Conservation (phyloP, 1,140 invertebrate genomes). For the Drosophila parabipectinata region DNA sequence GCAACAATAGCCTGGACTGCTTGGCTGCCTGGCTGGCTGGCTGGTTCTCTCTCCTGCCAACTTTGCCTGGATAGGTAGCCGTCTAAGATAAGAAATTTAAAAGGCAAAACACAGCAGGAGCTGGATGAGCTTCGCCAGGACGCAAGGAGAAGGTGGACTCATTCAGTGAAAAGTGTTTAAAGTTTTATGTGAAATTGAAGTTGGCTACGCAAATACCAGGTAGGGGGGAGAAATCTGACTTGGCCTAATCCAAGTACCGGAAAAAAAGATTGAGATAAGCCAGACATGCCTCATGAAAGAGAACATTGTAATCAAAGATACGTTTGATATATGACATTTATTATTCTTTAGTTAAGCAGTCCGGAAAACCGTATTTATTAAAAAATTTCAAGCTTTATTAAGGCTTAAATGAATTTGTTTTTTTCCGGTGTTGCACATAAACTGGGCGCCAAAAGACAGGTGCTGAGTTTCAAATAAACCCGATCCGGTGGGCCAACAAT, state of each 20-base stretch:
- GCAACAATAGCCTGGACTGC: slow-evolving; percentile 18
- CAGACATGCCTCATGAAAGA: background rate
- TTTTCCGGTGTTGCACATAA: background rate
- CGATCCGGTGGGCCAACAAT: background rate
- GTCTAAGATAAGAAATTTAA: slow-evolving; percentile 65
- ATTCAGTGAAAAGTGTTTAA: slow-evolving; percentile 73
- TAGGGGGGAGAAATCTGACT: slow-evolving; percentile 3
- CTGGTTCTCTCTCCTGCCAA: background rate
- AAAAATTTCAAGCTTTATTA: background rate
- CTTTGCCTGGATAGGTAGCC: slow-evolving; percentile 24
- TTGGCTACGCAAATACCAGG: slow-evolving; percentile 58
- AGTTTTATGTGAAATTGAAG: slow-evolving; percentile 77
- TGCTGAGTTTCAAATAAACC: slow-evolving; percentile 30
- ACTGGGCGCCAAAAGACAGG: slow-evolving; percentile 10
- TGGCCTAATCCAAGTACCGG: slow-evolving; percentile 31
- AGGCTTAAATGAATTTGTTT: background rate
- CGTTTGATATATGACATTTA: background rate
- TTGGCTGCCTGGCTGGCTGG: background rate
- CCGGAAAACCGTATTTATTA: background rate
- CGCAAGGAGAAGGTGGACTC: slow-evolving; percentile 15
- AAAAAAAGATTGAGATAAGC: background rate
- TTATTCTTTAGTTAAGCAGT: background rate
- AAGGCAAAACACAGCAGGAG: slow-evolving; percentile 47
- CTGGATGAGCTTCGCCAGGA: background rate
- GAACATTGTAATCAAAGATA: background rate